These are phyloP conservation scores for Bimastos eiseni DNA, from an alignment of 2,888 invertebrate genomes.

Conservation along the genomic window DNA sequence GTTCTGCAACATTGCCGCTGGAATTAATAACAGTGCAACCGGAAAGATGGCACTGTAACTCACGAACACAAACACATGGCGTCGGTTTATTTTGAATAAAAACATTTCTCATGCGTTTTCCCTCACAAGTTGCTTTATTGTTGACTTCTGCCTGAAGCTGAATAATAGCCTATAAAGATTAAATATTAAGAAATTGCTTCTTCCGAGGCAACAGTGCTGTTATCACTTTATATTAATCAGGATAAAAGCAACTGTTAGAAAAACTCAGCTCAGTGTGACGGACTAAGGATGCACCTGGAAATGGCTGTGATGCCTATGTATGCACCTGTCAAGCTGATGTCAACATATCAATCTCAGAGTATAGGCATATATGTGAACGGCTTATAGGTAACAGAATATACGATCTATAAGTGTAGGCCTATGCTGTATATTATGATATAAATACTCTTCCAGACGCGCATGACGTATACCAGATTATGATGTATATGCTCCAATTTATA, in stretches of 20 bases:
- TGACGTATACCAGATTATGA: background rate
- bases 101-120: background rate
- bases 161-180: background rate
- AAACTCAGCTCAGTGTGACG: background rate
- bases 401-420: too few species aligned
- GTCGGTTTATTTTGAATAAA: slow-evolving; percentile 13
- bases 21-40: background rate
- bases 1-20: background rate
- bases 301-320: background rate
- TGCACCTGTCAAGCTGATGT: background rate
- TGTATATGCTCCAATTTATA: background rate
- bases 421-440: too few species aligned
- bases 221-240: background rate
- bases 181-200: background rate
- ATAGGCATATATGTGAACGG: too few species aligned
- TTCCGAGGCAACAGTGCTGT: background rate
- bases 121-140: background rate
- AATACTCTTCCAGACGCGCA: background rate
- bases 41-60: background rate
- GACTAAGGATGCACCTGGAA: background rate
- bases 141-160: background rate
- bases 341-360: background rate
- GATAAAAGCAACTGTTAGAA: background rate
- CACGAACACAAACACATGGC: background rate
- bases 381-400: too few species aligned